A percentile compares a stretch with the other conserved stretches of the same genome.
phyloP scores from a whole-genome alignment of 2,113 vertebrate species.

The Vulpes ferrilata region DNA sequence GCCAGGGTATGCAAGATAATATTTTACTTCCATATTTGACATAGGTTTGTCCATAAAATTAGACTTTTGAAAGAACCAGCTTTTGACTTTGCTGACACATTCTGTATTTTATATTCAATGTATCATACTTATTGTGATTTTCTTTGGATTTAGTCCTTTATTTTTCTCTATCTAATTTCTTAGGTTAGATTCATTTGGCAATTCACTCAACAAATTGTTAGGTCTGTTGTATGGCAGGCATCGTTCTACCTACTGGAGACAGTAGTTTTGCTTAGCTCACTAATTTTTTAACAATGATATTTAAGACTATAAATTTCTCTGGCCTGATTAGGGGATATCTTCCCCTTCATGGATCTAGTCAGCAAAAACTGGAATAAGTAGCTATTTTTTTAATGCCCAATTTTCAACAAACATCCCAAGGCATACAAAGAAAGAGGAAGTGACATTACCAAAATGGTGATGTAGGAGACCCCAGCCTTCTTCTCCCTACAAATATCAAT shows the following conservation, averaged over 20 bases:
- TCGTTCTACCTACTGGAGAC: neutral
- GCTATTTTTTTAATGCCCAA: neutral
- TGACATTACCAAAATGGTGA: neutral
- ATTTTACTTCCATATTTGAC: neutral
- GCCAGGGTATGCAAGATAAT: neutral
- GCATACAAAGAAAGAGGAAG: neutral
- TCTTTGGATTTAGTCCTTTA: neutral
- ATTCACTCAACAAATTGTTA: conserved; percentile 4
- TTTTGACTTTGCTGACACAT: neutral
- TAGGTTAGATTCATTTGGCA: neutral
- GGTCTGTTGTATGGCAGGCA: neutral
- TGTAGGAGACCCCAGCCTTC: neutral
- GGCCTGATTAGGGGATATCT: neutral
- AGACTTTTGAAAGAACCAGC: neutral
- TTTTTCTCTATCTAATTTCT: neutral
- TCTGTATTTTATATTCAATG: neutral
- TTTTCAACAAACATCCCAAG: neutral
- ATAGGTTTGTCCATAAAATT: neutral
- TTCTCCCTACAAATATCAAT: neutral
- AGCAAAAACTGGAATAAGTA: neutral
- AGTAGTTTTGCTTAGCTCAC: neutral
- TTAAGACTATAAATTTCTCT: neutral
- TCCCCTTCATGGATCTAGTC: neutral
- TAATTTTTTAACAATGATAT: conserved; percentile 34
- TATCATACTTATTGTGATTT: neutral